Conservation (phyloP, 1,140 invertebrate species). For the Drosophila dunni region DNA sequence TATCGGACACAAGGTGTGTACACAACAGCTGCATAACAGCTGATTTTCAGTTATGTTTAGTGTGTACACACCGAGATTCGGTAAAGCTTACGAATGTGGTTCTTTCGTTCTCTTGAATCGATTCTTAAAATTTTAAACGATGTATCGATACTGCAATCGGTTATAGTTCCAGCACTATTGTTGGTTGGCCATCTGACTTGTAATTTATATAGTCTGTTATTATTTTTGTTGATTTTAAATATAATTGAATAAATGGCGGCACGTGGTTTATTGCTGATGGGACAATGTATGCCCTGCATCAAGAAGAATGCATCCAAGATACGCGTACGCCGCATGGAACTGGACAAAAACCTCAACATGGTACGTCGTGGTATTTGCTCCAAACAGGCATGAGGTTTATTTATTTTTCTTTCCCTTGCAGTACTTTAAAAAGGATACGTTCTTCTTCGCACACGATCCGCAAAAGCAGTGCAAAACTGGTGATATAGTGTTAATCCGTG, state of each 20-base stretch:
- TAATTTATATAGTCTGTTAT: background rate
- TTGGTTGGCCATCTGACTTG: too few relatives aligned
- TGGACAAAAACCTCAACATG: slow-evolving; percentile 86
- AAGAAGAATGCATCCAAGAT: slow-evolving; percentile 92
- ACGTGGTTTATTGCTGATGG: slow-evolving; percentile 86
- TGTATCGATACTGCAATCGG: too few relatives aligned
- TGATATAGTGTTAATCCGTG: slow-evolving; percentile 92
- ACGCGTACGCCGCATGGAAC: slow-evolving; percentile 88
- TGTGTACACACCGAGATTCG: slow-evolving; percentile 30
- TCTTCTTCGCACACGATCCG: slow-evolving; percentile 91
- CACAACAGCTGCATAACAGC: slow-evolving; percentile 59
- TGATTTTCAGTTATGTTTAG: slow-evolving; percentile 34
- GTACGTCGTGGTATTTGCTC: slow-evolving; percentile 19
- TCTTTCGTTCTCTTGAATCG: slow-evolving; percentile 9
- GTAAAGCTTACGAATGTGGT: background rate
- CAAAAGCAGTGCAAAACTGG: slow-evolving; percentile 91
- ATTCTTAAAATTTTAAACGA: background rate
- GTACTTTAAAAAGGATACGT: slow-evolving; percentile 91
- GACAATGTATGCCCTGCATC: slow-evolving; percentile 89
- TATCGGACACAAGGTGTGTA: slow-evolving; percentile 66
- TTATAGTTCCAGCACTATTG: too few relatives aligned
- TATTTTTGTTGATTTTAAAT: slow-evolving; percentile 39
- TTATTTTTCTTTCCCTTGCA: slow-evolving; percentile 84
- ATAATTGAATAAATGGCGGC: slow-evolving; percentile 53
- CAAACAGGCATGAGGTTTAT: background rate